Conservation (phyloP, 2,113 vertebrate species). For the Xiphias gladius region DNA sequence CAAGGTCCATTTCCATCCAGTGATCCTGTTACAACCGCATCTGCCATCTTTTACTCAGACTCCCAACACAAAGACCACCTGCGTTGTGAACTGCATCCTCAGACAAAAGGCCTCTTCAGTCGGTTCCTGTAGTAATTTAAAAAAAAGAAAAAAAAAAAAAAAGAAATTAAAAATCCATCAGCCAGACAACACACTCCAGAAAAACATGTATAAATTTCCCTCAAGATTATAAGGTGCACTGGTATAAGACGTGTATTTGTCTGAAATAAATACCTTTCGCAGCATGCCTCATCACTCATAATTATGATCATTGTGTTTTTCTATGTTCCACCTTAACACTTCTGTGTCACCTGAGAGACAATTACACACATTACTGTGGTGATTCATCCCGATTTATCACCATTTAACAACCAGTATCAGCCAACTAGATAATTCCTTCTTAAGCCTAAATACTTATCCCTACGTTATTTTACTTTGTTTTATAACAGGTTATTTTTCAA, state of each 20-base stretch:
- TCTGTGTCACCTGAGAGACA: background rate
- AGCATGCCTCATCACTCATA: slow-evolving; percentile 12
- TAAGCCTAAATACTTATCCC: too few species aligned
- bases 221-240: background rate
- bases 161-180: slow-evolving; percentile 21
- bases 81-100: slow-evolving; percentile 50
- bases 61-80: slow-evolving; percentile 70
- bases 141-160: slow-evolving; percentile 3
- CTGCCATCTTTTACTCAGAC: slow-evolving; percentile 61
- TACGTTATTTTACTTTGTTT: too few species aligned
- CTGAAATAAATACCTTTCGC: slow-evolving; percentile 17
- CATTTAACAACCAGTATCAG: background rate
- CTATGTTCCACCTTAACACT: background rate
- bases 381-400: background rate
- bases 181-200: slow-evolving; percentile 1
- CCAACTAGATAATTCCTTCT: background rate
- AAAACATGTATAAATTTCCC: background rate
- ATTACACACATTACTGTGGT: background rate
- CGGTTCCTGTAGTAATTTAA: slow-evolving; percentile 65
- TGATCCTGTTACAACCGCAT: slow-evolving; percentile 76
- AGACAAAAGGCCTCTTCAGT: slow-evolving; percentile 62
- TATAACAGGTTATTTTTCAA: background rate
- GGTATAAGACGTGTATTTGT: background rate
- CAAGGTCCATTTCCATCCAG: slow-evolving; percentile 72
- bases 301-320: slow-evolving; percentile 12